phyloP scores from a whole-genome alignment of 1,140 invertebrate genomes.

The Euglossa dilemma region DNA sequence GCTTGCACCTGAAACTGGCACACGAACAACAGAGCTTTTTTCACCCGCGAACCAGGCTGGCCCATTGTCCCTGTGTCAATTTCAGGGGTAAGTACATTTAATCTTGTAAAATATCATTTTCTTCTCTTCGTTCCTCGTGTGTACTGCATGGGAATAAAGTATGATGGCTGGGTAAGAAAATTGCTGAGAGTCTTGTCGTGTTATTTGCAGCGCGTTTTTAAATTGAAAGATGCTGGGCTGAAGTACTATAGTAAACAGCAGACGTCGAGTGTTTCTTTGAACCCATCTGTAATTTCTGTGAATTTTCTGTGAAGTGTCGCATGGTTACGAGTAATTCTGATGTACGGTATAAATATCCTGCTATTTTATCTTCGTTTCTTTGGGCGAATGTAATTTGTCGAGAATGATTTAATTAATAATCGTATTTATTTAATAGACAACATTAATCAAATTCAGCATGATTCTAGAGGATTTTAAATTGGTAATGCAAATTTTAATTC shows the following conservation, averaged over 20 bases:
- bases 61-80: constrained; percentile 61
- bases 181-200: background rate
- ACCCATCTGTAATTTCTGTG: too few relatives aligned
- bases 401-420: too few relatives aligned
- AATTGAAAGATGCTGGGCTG: background rate
- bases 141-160: background rate
- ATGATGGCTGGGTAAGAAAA: background rate
- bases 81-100: constrained; percentile 58
- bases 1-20: constrained; percentile 63
- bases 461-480: too few relatives aligned
- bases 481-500: too few relatives aligned
- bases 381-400: too few relatives aligned
- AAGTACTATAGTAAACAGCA: background rate
- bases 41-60: constrained; percentile 2
- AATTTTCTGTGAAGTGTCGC: too few relatives aligned
- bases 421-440: too few relatives aligned
- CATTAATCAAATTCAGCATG: too few relatives aligned
- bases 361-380: too few relatives aligned
- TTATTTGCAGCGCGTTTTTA: background rate
- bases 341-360: too few relatives aligned
- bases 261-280: too few relatives aligned
- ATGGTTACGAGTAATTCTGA: too few relatives aligned
- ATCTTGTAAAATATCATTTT: constrained; percentile 38
- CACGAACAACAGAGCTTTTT: constrained; percentile 60
- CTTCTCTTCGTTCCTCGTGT: constrained; percentile 22